Conservation (phyloP, 2,113 vertebrate species). For the Camelus bactrianus region DNA sequence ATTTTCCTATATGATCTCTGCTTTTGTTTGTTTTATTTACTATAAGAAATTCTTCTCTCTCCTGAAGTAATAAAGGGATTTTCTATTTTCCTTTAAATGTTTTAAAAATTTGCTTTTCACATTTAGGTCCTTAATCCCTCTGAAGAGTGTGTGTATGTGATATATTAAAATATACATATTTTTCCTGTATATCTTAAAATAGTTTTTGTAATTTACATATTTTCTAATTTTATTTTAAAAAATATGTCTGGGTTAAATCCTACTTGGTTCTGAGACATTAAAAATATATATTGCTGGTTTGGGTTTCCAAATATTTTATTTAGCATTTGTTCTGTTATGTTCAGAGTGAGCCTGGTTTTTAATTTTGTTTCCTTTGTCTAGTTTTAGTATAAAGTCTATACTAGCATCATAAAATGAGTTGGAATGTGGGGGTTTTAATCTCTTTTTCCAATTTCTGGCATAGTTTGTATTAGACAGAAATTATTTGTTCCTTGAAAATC, state of each 20-base stretch:
- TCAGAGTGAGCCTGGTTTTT: background rate
- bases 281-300: conserved; percentile 1
- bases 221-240: conserved; percentile 41
- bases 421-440: background rate
- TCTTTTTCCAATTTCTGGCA: background rate
- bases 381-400: conserved; percentile 2
- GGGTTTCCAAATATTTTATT: background rate
- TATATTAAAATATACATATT: background rate
- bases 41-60: background rate
- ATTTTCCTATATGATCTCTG: conserved; percentile 33
- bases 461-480: background rate
- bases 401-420: background rate
- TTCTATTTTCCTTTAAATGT: background rate
- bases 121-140: background rate
- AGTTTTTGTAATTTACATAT: conserved; percentile 12
- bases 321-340: conserved; percentile 14
- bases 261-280: background rate
- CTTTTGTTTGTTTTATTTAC: conserved; percentile 13
- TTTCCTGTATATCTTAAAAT: background rate
- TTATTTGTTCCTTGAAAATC: background rate
- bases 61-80: background rate
- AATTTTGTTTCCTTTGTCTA: conserved; percentile 21
- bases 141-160: background rate
- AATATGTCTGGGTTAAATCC: background rate
- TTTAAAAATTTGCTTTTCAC: background rate